These are phyloP conservation scores for Apodemus agrarius DNA, from an alignment of 2,797 vertebrate genomes.

Conservation along the genomic window DNA sequence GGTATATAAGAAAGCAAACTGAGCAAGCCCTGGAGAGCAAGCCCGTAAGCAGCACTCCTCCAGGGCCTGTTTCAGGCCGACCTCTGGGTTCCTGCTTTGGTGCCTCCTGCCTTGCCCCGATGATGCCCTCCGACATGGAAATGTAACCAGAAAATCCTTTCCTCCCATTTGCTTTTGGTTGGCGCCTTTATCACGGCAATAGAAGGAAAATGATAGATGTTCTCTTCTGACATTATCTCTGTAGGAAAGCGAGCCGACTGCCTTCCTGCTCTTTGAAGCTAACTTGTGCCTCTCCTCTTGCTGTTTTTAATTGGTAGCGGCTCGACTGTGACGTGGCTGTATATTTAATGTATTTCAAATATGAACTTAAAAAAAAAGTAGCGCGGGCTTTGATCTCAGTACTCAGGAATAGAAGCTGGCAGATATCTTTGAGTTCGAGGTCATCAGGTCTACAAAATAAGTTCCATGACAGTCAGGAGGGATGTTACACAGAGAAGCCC, in stretches of 20 bases:
- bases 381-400: background rate
- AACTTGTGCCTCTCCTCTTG: background rate
- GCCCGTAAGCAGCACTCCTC: background rate
- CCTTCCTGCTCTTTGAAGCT: background rate
- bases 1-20: background rate
- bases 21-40: background rate
- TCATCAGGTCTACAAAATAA: background rate
- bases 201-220: background rate
- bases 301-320: background rate
- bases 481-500: background rate
- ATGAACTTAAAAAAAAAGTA: background rate
- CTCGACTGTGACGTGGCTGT: background rate
- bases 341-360: background rate
- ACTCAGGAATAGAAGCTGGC: background rate
- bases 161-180: background rate
- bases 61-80: background rate
- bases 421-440: background rate
- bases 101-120: background rate
- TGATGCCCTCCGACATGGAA: background rate
- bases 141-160: background rate
- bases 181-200: background rate
- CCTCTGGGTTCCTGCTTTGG: background rate
- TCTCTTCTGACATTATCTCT: slow-evolving; percentile 29
- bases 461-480: background rate
- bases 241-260: slow-evolving; percentile 20